A percentile compares a stretch with the other conserved stretches of the same genome.
Evolutionary conservation across 2,888 invertebrate genomes (phyloP).

Genomic region (Thereva nobilitata): DNA sequence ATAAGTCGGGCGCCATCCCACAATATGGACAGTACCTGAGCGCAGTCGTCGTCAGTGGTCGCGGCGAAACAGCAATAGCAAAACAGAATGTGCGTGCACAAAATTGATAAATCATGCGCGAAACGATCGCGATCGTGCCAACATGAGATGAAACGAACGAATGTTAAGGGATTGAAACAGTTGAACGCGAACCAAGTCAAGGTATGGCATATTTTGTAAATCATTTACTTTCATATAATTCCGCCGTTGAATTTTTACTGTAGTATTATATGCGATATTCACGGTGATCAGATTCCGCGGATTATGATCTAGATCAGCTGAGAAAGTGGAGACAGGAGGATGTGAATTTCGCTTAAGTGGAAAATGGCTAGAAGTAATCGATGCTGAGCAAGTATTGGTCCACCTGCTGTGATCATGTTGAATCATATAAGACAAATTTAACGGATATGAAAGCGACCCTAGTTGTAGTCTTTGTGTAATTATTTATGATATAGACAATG

Average conservation of each 20-base stretch:
- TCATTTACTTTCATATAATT: too few relatives aligned
- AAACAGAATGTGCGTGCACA: slow-evolving; percentile 9
- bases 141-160: not conserved
- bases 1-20: slow-evolving; percentile 18
- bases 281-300: too few relatives aligned
- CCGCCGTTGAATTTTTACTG: too few relatives aligned
- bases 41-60: not conserved
- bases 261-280: too few relatives aligned
- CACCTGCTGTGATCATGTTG: slow-evolving; percentile 29
- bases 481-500: slow-evolving; percentile 27
- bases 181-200: slow-evolving; percentile 1
- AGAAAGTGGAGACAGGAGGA: too few relatives aligned
- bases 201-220: slow-evolving; percentile 1
- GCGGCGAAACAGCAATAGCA: not conserved
- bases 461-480: not conserved
- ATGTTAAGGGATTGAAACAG: not conserved
- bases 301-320: too few relatives aligned
- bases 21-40: not conserved
- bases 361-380: too few relatives aligned
- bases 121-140: slow-evolving; percentile 20
- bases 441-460: slow-evolving; percentile 11
- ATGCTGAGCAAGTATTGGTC: not conserved
- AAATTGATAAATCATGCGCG: slow-evolving; percentile 18
- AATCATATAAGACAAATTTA: slow-evolving; percentile 21
- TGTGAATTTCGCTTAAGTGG: too few relatives aligned